A percentile compares a stretch with the other conserved stretches of the same genome.
Conservation (phyloP, 2,113 vertebrate species). For the Xenotilapia leptura region DNA sequence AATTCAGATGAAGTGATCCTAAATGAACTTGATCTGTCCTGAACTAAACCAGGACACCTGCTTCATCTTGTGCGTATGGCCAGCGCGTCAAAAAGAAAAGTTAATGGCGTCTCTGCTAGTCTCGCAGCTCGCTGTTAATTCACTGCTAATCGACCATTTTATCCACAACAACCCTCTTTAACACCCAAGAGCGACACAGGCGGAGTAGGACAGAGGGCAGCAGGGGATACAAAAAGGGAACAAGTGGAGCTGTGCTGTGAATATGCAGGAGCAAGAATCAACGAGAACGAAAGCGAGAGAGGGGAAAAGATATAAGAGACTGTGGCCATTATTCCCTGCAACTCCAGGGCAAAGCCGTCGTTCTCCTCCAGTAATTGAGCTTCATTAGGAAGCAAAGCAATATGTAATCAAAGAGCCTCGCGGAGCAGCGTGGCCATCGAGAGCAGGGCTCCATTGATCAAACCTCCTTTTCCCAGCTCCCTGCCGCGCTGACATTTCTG, state of each 20-base stretch:
- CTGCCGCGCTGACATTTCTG: constrained; percentile 64
- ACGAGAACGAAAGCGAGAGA: neutral
- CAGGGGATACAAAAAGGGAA: neutral
- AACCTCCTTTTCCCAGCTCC: constrained; percentile 52
- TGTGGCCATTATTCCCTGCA: constrained; percentile 19
- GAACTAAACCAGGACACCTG: neutral
- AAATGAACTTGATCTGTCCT: neutral
- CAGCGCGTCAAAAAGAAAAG: neutral
- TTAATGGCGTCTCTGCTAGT: neutral
- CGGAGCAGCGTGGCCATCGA: constrained; percentile 12
- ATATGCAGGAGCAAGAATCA: neutral
- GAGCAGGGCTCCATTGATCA: constrained; percentile 64
- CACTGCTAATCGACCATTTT: constrained; percentile 1
- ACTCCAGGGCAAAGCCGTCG: constrained; percentile 44
- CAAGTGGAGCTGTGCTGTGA: neutral
- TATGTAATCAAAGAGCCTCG: constrained; percentile 64
- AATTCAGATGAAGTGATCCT: neutral
- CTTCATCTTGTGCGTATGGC: neutral
- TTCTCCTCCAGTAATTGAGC: constrained; percentile 53
- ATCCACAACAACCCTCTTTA: neutral
- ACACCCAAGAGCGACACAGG: neutral
- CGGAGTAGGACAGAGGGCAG: neutral
- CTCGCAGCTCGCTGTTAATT: neutral
- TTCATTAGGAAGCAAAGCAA: constrained; percentile 63
- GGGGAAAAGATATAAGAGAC: neutral